Percentiles rank a stretch among this genome's conserved stretches.
Evolutionary conservation across 1,140 invertebrate species (phyloP).

Genomic region (Ridgeia piscesae): DNA sequence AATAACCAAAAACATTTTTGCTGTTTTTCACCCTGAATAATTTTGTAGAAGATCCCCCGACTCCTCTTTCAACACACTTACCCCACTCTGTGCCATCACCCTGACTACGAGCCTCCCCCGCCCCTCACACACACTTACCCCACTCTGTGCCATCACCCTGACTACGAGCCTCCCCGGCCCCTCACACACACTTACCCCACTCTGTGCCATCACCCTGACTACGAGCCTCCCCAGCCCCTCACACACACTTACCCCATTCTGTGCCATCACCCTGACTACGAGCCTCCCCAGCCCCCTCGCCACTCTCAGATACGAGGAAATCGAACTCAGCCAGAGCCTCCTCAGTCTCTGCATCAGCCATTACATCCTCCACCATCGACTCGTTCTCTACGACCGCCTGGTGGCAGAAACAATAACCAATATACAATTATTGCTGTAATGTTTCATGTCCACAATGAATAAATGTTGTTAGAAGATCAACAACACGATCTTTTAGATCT

Average conservation of each 20-base stretch:
- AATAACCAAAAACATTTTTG: too few relatives aligned
- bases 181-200: conserved; percentile 62
- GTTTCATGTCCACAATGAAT: too few relatives aligned
- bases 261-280: conserved; percentile 87
- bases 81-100: conserved; percentile 74
- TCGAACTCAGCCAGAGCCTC: too few relatives aligned
- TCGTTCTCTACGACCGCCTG: conserved; percentile 17
- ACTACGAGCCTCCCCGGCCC: conserved; percentile 56
- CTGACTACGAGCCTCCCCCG: conserved; percentile 55
- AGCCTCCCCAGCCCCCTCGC: too few relatives aligned
- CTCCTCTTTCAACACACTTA: conserved; percentile 29
- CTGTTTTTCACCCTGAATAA: too few relatives aligned
- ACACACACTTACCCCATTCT: conserved; percentile 66
- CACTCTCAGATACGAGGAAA: too few relatives aligned
- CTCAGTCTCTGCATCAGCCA: too few relatives aligned
- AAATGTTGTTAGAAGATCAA: too few relatives aligned
- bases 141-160: conserved; percentile 73
- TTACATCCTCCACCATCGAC: conserved; percentile 16
- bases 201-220: conserved; percentile 70
- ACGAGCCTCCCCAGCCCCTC: conserved; percentile 56
- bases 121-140: conserved; percentile 54
- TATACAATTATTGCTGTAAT: too few relatives aligned
- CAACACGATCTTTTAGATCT: too few relatives aligned
- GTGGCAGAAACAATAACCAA: conserved; percentile 6
- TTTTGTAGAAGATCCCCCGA: too few relatives aligned